A percentile compares a stretch with the other conserved stretches of the same genome.
Evolutionary conservation across 2,113 vertebrate species (phyloP).

Genomic region (Chionodraco myersi): DNA sequence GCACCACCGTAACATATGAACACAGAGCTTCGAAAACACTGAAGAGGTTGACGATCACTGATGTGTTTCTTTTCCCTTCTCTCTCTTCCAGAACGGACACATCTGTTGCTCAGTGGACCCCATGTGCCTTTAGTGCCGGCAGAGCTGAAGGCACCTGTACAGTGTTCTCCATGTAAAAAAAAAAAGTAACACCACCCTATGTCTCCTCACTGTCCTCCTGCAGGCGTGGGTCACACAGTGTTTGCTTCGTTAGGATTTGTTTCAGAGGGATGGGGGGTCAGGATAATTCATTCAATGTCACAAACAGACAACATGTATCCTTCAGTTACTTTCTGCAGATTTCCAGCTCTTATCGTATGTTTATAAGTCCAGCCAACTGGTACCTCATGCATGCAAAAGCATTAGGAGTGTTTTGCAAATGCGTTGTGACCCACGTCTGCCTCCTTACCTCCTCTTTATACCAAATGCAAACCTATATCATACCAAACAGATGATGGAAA

Average conservation of each 20-base stretch:
- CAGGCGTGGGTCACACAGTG: slow-evolving; percentile 61
- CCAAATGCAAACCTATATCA: slow-evolving; percentile 82
- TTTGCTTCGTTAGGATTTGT: slow-evolving; percentile 54
- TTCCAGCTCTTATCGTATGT: slow-evolving; percentile 41
- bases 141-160: slow-evolving; percentile 81
- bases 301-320: slow-evolving; percentile 35
- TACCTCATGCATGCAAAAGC: slow-evolving; percentile 25
- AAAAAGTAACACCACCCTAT: slow-evolving; percentile 51
- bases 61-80: slow-evolving; percentile 29
- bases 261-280: slow-evolving; percentile 46
- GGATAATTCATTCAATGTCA: slow-evolving; percentile 33
- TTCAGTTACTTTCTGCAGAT: slow-evolving; percentile 58
- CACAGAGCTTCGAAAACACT: slow-evolving; percentile 33
- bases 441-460: slow-evolving; percentile 79
- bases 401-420: slow-evolving; percentile 41
- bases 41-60: slow-evolving; percentile 44
- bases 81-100: slow-evolving; percentile 91
- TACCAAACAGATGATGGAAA: slow-evolving; percentile 79
- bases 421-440: slow-evolving; percentile 61
- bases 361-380: slow-evolving; percentile 39
- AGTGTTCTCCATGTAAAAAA: slow-evolving; percentile 77
- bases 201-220: slow-evolving; percentile 66
- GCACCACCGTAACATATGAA: slow-evolving; percentile 38
- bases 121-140: slow-evolving; percentile 97
- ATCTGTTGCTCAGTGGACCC: slow-evolving; percentile 99